A percentile compares a stretch with the other conserved stretches of the same genome.
phyloP scores from a whole-genome alignment of 2,888 invertebrate genomes.

The Biston betularia region DNA sequence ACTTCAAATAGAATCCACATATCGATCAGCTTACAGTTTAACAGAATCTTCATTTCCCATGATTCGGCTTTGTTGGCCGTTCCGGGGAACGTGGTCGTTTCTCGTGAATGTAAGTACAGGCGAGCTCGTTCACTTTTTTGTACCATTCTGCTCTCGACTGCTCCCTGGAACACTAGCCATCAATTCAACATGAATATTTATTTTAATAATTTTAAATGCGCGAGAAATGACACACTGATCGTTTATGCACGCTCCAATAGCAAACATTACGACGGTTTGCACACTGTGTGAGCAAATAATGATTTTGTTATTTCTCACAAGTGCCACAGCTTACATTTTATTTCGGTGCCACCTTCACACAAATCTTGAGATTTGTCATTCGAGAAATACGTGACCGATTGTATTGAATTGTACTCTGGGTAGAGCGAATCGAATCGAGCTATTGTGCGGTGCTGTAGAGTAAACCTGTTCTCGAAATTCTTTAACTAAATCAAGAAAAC shows the following conservation, averaged over 20 bases:
- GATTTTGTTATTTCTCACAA: slow-evolving; percentile 23
- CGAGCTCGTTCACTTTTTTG: slow-evolving; percentile 45
- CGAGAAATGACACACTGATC: slow-evolving; percentile 34
- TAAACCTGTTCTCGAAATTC: slow-evolving; percentile 28
- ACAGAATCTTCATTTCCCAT: slow-evolving; percentile 61
- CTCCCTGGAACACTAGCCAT: slow-evolving; percentile 40
- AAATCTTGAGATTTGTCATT: slow-evolving; percentile 16
- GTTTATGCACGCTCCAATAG: slow-evolving; percentile 35
- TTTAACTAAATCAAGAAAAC: slow-evolving; percentile 28
- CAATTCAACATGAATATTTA: slow-evolving; percentile 37
- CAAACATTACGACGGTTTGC: slow-evolving; percentile 36
- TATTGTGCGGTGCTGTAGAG: slow-evolving; percentile 36
- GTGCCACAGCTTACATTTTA: slow-evolving; percentile 19
- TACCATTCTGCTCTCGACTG: slow-evolving; percentile 46
- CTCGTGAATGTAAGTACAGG: slow-evolving; percentile 50
- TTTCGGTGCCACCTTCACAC: slow-evolving; percentile 16
- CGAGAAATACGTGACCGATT: slow-evolving; percentile 38
- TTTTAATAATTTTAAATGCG: slow-evolving; percentile 28
- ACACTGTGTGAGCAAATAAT: slow-evolving; percentile 32
- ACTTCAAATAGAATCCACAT: slow-evolving; percentile 46
- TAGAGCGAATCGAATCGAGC: slow-evolving; percentile 34
- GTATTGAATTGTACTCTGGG: slow-evolving; percentile 30
- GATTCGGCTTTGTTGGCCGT: slow-evolving; percentile 57
- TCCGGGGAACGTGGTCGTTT: slow-evolving; percentile 50
- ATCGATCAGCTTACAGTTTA: slow-evolving; percentile 63